These are phyloP conservation scores for Malacosoma neustria DNA, from an alignment of 2,888 invertebrate genomes.

Conservation along the genomic window DNA sequence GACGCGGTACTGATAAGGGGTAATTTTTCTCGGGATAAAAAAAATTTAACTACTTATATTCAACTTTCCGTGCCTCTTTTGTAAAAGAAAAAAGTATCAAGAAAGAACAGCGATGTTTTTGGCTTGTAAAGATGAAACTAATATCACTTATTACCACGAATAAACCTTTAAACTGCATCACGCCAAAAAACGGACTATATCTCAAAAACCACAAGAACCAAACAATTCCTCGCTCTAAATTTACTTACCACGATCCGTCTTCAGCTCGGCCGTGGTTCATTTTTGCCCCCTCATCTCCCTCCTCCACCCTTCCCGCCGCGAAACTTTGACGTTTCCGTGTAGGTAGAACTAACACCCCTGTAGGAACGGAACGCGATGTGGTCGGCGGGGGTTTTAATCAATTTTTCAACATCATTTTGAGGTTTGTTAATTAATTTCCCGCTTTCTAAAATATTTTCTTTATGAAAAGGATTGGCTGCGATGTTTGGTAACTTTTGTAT, in stretches of 20 bases:
- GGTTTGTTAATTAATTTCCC: slow-evolving; percentile 34
- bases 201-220: slow-evolving; percentile 15
- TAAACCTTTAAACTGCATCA: too few relatives aligned
- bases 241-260: slow-evolving; percentile 48
- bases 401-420: slow-evolving; percentile 59
- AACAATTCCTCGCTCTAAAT: slow-evolving; percentile 27
- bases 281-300: slow-evolving; percentile 31
- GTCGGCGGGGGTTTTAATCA: slow-evolving; percentile 52
- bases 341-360: slow-evolving; percentile 35
- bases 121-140: too few relatives aligned
- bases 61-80: too few relatives aligned
- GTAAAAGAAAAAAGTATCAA: too few relatives aligned
- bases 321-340: slow-evolving; percentile 44
- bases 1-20: too few relatives aligned
- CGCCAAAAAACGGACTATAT: background rate
- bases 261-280: slow-evolving; percentile 31
- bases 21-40: too few relatives aligned
- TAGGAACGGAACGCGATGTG: slow-evolving; percentile 21
- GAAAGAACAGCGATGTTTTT: too few relatives aligned
- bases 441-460: slow-evolving; percentile 18
- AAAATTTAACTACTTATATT: too few relatives aligned
- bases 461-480: background rate
- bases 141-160: too few relatives aligned
- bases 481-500: too few relatives aligned
- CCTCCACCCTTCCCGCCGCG: slow-evolving; percentile 30